A percentile compares a stretch with the other conserved stretches of the same genome.
Conservation (phyloP, 2,113 vertebrate species). For the Cricetomys ansorgei region DNA sequence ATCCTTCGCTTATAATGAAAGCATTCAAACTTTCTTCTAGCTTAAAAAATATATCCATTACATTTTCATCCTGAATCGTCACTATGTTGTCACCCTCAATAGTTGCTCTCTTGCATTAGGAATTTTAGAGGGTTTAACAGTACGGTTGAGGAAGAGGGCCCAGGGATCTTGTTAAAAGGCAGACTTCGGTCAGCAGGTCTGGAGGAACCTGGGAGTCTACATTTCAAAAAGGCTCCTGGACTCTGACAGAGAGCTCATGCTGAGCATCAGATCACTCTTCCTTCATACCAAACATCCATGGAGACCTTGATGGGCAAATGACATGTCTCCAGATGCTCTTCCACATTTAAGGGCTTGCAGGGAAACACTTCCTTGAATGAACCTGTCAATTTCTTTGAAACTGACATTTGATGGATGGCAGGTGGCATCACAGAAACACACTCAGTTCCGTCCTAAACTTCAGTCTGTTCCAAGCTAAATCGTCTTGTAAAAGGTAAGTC, state of each 20-base stretch:
- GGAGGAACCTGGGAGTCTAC: background rate
- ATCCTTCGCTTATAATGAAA: background rate
- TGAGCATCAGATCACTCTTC: background rate
- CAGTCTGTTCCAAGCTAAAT: background rate
- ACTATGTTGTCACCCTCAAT: accelerated
- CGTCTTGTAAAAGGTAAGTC: background rate
- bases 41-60: background rate
- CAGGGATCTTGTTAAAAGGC: slow-evolving; percentile 11
- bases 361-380: background rate
- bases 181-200: background rate
- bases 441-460: slow-evolving; percentile 17
- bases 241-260: background rate
- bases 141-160: background rate
- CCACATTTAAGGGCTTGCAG: background rate
- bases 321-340: background rate
- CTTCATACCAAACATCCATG: background rate
- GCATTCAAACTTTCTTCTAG: background rate
- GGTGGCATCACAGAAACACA: background rate
- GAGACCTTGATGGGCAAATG: background rate
- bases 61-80: background rate
- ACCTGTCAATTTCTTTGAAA: slow-evolving; percentile 9
- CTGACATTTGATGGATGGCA: background rate
- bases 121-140: background rate
- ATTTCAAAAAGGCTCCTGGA: background rate
- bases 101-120: too few species aligned